These are phyloP conservation scores for Diplogasteroides magnus DNA, from an alignment of 1,140 invertebrate species.

Conservation along the genomic window DNA sequence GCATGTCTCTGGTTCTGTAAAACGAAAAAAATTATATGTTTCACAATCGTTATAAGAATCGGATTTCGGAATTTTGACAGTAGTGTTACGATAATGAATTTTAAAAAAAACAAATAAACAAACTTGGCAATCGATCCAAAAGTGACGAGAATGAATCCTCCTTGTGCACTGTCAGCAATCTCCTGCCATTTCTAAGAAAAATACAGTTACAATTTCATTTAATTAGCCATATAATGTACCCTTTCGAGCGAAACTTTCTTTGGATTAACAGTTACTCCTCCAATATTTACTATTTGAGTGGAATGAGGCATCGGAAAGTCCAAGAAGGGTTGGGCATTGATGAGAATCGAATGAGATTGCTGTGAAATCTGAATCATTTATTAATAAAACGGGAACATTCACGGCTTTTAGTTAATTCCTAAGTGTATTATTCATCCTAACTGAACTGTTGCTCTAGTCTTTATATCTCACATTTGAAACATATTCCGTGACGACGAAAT, in stretches of 20 bases:
- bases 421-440: too few relatives aligned
- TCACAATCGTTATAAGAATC: too few relatives aligned
- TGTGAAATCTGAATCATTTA: neutral
- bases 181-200: constrained; percentile 26
- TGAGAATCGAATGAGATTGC: constrained; percentile 1
- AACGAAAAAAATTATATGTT: too few relatives aligned
- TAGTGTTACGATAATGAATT: neutral
- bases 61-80: neutral
- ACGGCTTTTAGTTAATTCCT: too few relatives aligned
- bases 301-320: constrained; percentile 41
- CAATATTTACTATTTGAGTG: constrained; percentile 27
- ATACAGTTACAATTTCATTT: neutral
- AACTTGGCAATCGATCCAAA: constrained; percentile 48
- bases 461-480: neutral
- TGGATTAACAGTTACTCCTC: constrained; percentile 38
- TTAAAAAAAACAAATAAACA: too few relatives aligned
- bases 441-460: too few relatives aligned
- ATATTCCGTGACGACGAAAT: too few relatives aligned
- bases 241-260: neutral
- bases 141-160: constrained; percentile 40
- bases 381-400: too few relatives aligned
- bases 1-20: constrained; percentile 36
- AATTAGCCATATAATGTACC: neutral
- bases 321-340: constrained; percentile 40
- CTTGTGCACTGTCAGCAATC: constrained; percentile 19